Base-by-base conservation (phyloP, 1,140 invertebrate genomes). In the Drosophila leontia region DNA sequence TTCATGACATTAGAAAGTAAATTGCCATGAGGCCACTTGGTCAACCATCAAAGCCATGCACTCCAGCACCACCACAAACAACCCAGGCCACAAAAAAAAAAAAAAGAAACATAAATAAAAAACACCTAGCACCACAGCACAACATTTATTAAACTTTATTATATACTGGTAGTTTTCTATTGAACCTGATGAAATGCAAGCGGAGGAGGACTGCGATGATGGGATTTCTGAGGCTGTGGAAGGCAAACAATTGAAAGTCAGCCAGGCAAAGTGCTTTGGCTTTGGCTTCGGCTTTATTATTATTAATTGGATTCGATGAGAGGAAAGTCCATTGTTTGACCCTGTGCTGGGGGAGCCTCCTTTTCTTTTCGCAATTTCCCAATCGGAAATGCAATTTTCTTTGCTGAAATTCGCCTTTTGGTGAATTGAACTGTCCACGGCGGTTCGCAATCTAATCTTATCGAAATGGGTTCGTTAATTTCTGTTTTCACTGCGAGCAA, bases 1-100 rank as follows among this genome's bases (percentile, higher is more conserved):
- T 90, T 88, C 75, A 55, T 90, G 85, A 82, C 85, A 90, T 90
- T 90, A 90, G 85, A 90, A 90, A 90, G 85, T 90, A 90, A 90
- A 90, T 90, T 90, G 86, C 85, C 78, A 85, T 91, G 53, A 90
- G 85, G 85, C 85, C 86, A 90, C 78, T 90, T 90, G 85, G 85
- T 90, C 86, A 90, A 90, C 76, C 75, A 69, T 56, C 75, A 62
- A 39, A 69, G 63, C 50, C 48, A 26, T 77, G 60, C 62, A 80
- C 68, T 59, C 72, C 68, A 78, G 17, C 78, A 77, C 50, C 71
- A 60, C 29, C 61, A 62, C 45, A 58, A 61, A 42, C 19, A 45
- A 55, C 17, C 9, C 35, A 37, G 12, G 12, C 47, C 37, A 62
- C 39, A 77, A 42, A 44, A 23, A 37, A 7, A 8, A 34, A 29